These are phyloP conservation scores for Cecidostiba fungosa DNA, from an alignment of 2,888 invertebrate species.

Conservation along the genomic window DNA sequence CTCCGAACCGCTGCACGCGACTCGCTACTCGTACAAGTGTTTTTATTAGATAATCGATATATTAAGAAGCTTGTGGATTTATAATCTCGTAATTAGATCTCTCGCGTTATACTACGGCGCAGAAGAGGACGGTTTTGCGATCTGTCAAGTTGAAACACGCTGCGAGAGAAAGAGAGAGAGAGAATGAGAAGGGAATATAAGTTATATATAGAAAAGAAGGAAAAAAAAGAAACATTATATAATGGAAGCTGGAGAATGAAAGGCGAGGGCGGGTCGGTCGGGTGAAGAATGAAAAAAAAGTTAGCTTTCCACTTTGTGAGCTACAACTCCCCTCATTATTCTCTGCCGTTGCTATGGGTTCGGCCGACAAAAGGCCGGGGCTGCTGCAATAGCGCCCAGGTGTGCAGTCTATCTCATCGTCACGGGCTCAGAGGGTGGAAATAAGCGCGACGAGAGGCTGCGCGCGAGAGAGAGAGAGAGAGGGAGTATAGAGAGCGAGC, in stretches of 20 bases:
- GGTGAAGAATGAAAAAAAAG: conserved; percentile 6
- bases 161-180: neutral
- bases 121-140: neutral
- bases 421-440: conserved; percentile 27
- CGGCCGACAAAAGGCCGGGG: conserved; percentile 29
- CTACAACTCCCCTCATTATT: conserved; percentile 51
- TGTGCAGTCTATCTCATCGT: conserved; percentile 67
- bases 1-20: neutral
- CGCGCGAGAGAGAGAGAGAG: neutral
- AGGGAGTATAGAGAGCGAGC: too few relatives aligned
- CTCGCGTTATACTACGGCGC: too few relatives aligned
- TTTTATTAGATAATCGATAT: neutral
- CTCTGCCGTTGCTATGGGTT: conserved; percentile 41
- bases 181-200: neutral
- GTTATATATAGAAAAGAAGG: neutral
- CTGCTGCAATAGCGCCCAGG: conserved; percentile 62
- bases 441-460: neutral
- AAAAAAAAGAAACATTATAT: conserved; percentile 6
- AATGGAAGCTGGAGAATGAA: conserved; percentile 41
- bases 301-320: conserved; percentile 44
- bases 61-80: neutral
- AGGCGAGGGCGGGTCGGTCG: neutral
- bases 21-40: neutral
- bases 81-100: neutral
- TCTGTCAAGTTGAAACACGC: neutral